A percentile compares a stretch with the other conserved stretches of the same genome.
These are phyloP conservation scores for Tapera naevia DNA, from an alignment of 2,797 vertebrate genomes.

Conservation along the genomic window DNA sequence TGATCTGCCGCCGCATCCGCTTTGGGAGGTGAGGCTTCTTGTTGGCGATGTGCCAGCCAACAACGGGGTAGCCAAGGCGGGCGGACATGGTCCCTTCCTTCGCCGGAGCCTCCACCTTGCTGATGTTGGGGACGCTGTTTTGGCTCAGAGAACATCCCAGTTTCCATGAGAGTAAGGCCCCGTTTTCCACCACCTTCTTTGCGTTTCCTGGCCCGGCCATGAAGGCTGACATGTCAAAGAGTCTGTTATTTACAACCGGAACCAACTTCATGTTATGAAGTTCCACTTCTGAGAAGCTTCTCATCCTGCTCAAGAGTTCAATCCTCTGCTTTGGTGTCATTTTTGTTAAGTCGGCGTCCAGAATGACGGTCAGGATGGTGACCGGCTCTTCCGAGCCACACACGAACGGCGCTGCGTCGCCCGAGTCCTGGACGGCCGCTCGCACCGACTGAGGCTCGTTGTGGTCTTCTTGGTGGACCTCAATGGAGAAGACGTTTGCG, in stretches of 20 bases:
- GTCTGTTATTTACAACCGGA: slow-evolving; percentile 95
- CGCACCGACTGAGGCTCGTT: slow-evolving; percentile 82
- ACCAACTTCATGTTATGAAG: slow-evolving; percentile 92
- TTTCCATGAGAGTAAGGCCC: slow-evolving; percentile 95
- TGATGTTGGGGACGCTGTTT: slow-evolving; percentile 90
- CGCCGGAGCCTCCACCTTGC: slow-evolving; percentile 89
- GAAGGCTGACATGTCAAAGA: slow-evolving; percentile 98
- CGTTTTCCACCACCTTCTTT: slow-evolving; percentile 97
- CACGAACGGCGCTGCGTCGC: slow-evolving; percentile 74
- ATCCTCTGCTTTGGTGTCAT: slow-evolving; percentile 92
- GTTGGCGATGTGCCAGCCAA: slow-evolving; percentile 98
- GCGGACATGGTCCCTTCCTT: slow-evolving; percentile 95
- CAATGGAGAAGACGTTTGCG: slow-evolving; percentile 89
- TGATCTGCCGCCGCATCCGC: slow-evolving; percentile 89
- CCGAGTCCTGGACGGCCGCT: slow-evolving; percentile 66
- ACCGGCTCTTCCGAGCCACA: slow-evolving; percentile 89
- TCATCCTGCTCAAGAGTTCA: slow-evolving; percentile 88
- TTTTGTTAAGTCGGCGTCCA: slow-evolving; percentile 96
- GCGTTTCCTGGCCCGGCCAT: slow-evolving; percentile 98
- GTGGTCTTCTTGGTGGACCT: slow-evolving; percentile 93
- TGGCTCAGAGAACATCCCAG: slow-evolving; percentile 94
- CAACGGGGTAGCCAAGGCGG: slow-evolving; percentile 92
- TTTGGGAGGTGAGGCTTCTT: slow-evolving; percentile 93
- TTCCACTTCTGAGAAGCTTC: slow-evolving; percentile 88
- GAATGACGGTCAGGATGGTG: slow-evolving; percentile 93